Conservation (phyloP, 2,113 vertebrate genomes). For the Xerus inauris region DNA sequence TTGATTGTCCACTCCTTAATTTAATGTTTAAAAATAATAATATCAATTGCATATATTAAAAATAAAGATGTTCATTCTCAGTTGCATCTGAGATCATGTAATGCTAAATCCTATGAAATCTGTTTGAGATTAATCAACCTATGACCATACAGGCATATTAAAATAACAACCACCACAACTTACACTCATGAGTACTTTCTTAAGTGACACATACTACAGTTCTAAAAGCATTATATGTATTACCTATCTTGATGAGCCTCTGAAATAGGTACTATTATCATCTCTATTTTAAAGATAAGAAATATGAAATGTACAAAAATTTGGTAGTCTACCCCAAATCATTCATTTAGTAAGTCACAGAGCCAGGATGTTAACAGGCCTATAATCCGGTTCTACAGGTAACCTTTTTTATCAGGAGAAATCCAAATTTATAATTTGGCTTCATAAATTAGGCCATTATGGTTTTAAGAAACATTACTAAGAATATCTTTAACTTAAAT, state of each 20-base stretch:
- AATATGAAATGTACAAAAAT: slow-evolving; percentile 1
- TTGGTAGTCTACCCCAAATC: background rate
- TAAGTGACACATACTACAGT: background rate
- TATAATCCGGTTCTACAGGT: background rate
- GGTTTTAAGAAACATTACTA: slow-evolving; percentile 28
- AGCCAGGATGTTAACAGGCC: background rate
- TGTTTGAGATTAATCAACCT: slow-evolving; percentile 19
- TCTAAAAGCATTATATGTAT: background rate
- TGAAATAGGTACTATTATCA: background rate
- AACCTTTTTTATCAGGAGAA: slow-evolving; percentile 34
- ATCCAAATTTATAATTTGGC: slow-evolving; percentile 21
- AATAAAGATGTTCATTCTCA: slow-evolving; percentile 11
- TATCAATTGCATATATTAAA: slow-evolving; percentile 4
- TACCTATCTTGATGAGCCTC: background rate
- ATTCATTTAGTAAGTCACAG: background rate
- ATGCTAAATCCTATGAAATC: slow-evolving; percentile 52
- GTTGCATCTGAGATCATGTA: slow-evolving; percentile 27
- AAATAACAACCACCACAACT: background rate
- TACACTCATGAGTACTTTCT: background rate
- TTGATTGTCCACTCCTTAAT: background rate
- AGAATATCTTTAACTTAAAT: slow-evolving; percentile 17
- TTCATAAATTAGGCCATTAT: slow-evolving; percentile 10
- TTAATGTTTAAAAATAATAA: slow-evolving; percentile 40
- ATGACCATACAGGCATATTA: background rate
- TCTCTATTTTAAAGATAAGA: background rate